These are phyloP conservation scores for Sarcophaga rosellei DNA, from an alignment of 2,888 invertebrate species.

Conservation along the genomic window DNA sequence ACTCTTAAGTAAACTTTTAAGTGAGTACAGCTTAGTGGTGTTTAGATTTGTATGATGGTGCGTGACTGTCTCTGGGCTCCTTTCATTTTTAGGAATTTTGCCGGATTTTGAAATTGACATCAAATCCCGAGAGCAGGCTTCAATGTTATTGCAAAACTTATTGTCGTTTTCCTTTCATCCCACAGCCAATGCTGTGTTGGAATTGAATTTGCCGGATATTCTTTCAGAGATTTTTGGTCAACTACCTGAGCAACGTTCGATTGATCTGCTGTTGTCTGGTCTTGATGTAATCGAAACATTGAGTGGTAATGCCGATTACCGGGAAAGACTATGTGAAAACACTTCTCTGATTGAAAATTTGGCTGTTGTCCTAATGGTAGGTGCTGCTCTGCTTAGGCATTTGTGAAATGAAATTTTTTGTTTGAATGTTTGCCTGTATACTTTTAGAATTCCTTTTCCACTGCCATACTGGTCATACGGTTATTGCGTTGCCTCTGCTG, in stretches of 20 bases:
- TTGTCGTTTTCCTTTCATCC: conserved; percentile 70
- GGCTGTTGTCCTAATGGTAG: conserved; percentile 74
- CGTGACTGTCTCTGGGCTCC: not conserved
- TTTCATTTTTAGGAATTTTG: conserved; percentile 67
- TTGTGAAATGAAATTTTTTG: not conserved
- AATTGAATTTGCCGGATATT: conserved; percentile 55
- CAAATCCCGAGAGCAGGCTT: conserved; percentile 74
- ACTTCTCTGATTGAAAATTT: conserved; percentile 69
- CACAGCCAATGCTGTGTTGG: conserved; percentile 69
- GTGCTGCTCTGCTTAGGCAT: not conserved
- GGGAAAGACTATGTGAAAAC: conserved; percentile 67
- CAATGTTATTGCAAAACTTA: conserved; percentile 72
- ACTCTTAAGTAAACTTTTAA: conserved; percentile 67
- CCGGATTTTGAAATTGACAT: conserved; percentile 63
- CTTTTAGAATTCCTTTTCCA: conserved; percentile 67
- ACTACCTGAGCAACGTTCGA: conserved; percentile 71
- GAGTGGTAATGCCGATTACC: conserved; percentile 73
- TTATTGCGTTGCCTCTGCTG: conserved; percentile 77
- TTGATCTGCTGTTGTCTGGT: conserved; percentile 73
- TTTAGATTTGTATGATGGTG: not conserved
- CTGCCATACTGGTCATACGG: conserved; percentile 74
- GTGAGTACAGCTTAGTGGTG: conserved; percentile 40
- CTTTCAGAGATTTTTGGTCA: conserved; percentile 71
- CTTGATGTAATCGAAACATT: conserved; percentile 74
- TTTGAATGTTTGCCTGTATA: not conserved